A percentile compares a stretch with the other conserved stretches of the same genome.
These are phyloP conservation scores for Drosophila longiperda DNA, from an alignment of 2,888 invertebrate genomes.

Conservation along the genomic window DNA sequence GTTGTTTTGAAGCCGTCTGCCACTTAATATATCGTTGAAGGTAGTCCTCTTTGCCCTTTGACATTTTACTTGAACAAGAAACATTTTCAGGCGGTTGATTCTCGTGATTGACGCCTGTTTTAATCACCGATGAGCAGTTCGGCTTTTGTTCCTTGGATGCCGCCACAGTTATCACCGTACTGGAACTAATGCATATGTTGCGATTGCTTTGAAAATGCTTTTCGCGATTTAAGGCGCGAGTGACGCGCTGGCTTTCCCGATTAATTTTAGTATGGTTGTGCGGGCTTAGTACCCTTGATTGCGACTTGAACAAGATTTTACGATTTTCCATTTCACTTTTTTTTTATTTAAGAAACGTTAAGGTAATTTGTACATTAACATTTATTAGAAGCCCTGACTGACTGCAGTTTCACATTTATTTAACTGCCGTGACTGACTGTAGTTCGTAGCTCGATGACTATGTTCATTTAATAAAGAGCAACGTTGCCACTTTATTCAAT, in stretches of 20 bases:
- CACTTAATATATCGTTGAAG: slow-evolving; percentile 44
- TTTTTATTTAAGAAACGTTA: neutral
- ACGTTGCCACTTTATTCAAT: slow-evolving; percentile 16
- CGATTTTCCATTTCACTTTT: slow-evolving; percentile 34
- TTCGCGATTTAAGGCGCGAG: slow-evolving; percentile 62
- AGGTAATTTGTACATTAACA: slow-evolving; percentile 10
- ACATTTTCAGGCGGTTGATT: slow-evolving; percentile 26
- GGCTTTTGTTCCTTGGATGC: neutral
- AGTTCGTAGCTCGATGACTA: neutral
- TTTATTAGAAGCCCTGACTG: neutral
- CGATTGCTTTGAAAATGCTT: slow-evolving; percentile 63
- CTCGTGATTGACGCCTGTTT: slow-evolving; percentile 29
- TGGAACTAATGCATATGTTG: slow-evolving; percentile 58
- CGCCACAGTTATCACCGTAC: slow-evolving; percentile 17
- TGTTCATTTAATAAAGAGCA: neutral
- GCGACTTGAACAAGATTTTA: slow-evolving; percentile 51
- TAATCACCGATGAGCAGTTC: neutral
- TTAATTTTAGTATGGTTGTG: slow-evolving; percentile 52
- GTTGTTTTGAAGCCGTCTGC: slow-evolving; percentile 23
- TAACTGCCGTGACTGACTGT: neutral
- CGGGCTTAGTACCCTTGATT: slow-evolving; percentile 39
- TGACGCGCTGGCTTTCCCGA: slow-evolving; percentile 55
- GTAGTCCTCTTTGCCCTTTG: slow-evolving; percentile 22
- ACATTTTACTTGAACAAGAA: neutral
- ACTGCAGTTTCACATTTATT: neutral